These are phyloP conservation scores for Gnatocerus cornutus DNA, from an alignment of 2,888 invertebrate species.

Conservation along the genomic window DNA sequence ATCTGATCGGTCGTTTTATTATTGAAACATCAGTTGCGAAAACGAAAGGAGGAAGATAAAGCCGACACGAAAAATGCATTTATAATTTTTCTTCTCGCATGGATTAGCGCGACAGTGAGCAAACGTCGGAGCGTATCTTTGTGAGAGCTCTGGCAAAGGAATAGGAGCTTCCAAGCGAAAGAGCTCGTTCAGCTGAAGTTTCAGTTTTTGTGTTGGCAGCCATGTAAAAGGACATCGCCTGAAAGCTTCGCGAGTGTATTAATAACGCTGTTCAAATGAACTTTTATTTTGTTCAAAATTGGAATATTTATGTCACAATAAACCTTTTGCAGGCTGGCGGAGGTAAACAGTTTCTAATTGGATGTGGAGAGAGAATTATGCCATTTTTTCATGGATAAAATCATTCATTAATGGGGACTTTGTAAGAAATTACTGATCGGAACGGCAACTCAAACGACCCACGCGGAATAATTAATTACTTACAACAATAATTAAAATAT, in stretches of 20 bases:
- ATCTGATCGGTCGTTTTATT: conserved; percentile 39
- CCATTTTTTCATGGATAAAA: no score
- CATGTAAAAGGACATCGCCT: conserved; percentile 65
- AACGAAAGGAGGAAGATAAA: conserved; percentile 45
- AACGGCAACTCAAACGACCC: not conserved
- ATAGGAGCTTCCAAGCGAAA: conserved; percentile 60
- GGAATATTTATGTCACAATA: conserved; percentile 55
- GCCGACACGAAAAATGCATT: conserved; percentile 61
- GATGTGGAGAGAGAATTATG: not conserved
- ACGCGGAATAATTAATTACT: no score
- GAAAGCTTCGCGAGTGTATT: conserved; percentile 66
- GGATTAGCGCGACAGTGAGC: conserved; percentile 58
- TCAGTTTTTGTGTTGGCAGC: conserved; percentile 59
- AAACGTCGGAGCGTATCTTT: conserved; percentile 57
- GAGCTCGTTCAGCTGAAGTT: conserved; percentile 58
- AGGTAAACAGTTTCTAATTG: conserved; percentile 3
- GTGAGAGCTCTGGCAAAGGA: conserved; percentile 54
- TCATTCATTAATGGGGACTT: conserved; percentile 2
- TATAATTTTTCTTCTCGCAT: conserved; percentile 62
- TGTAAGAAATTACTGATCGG: no score
- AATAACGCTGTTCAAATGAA: conserved; percentile 64
- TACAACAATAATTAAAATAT: conserved; percentile 12
- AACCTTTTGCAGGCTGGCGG: conserved; percentile 21
- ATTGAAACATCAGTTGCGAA: conserved; percentile 53
- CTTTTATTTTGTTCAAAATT: conserved; percentile 67